These are phyloP conservation scores for Heterotis niloticus DNA, from an alignment of 2,113 vertebrate genomes.

Conservation along the genomic window DNA sequence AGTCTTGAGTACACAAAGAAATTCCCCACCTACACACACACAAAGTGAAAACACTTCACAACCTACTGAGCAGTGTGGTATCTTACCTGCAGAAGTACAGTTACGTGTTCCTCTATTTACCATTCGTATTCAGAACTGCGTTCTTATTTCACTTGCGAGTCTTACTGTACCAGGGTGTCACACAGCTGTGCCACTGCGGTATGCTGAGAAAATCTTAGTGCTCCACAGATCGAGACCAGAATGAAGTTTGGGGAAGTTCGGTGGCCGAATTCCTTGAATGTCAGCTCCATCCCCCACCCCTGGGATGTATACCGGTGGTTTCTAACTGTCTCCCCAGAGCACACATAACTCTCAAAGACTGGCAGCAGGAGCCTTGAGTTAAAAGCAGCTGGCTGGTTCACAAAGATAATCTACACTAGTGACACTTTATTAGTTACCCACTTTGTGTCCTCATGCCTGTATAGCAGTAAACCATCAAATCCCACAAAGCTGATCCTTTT, in stretches of 20 bases:
- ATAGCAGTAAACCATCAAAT: slow-evolving; percentile 48
- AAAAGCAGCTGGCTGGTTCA: slow-evolving; percentile 59
- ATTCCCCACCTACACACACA: neutral
- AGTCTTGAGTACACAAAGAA: neutral
- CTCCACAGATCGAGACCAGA: neutral
- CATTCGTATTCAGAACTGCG: too few species aligned
- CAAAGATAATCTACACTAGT: slow-evolving; percentile 66
- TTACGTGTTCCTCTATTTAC: too few species aligned
- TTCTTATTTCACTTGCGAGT: too few species aligned
- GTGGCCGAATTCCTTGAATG: neutral
- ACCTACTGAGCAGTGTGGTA: too few species aligned
- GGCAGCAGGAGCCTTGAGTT: slow-evolving; percentile 47
- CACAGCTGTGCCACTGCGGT: too few species aligned
- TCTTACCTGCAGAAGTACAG: too few species aligned
- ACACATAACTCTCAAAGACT: slow-evolving; percentile 50
- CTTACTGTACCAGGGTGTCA: too few species aligned
- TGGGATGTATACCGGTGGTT: neutral
- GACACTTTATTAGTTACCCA: slow-evolving; percentile 58
- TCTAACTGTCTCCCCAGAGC: slow-evolving; percentile 19
- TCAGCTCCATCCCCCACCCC: neutral
- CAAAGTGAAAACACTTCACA: neutral
- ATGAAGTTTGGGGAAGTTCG: neutral
- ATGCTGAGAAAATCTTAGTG: too few species aligned
- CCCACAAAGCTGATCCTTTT: slow-evolving; percentile 46
- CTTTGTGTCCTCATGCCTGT: slow-evolving; percentile 49